Percentiles rank a stretch among this genome's conserved stretches.
These are phyloP conservation scores for Macropodus opercularis DNA, from an alignment of 2,797 vertebrate genomes.

Conservation along the genomic window DNA sequence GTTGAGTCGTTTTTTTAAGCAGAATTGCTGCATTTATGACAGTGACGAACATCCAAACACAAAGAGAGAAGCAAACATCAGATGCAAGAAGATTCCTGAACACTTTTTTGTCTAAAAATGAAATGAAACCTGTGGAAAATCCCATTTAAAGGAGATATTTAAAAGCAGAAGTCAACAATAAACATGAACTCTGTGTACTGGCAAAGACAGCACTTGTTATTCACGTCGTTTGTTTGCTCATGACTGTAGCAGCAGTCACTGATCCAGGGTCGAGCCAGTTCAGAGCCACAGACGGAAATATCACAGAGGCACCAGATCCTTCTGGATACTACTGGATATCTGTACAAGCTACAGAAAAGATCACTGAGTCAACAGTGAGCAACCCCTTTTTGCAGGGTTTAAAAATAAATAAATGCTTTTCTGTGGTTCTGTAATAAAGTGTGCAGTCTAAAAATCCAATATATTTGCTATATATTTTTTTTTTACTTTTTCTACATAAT, in stretches of 20 bases:
- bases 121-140: too few relatives aligned
- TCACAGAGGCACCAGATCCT: neutral
- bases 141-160: neutral
- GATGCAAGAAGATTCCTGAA: too few relatives aligned
- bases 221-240: neutral
- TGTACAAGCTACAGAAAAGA: neutral
- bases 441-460: too few relatives aligned
- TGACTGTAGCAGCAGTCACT: slow-evolving; percentile 11
- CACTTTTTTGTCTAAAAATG: neutral
- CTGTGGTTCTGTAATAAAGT: neutral
- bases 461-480: too few relatives aligned
- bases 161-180: neutral
- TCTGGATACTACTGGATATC: neutral
- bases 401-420: neutral
- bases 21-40: neutral
- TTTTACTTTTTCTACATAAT: too few relatives aligned
- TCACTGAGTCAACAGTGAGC: too few relatives aligned
- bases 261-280: neutral
- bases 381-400: too few relatives aligned
- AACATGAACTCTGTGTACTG: neutral
- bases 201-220: neutral
- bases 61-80: neutral
- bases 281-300: neutral
- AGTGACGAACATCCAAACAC: neutral
- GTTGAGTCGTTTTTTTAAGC: neutral